Conservation (phyloP, 2,113 vertebrate species). For the Psittacus erithacus region DNA sequence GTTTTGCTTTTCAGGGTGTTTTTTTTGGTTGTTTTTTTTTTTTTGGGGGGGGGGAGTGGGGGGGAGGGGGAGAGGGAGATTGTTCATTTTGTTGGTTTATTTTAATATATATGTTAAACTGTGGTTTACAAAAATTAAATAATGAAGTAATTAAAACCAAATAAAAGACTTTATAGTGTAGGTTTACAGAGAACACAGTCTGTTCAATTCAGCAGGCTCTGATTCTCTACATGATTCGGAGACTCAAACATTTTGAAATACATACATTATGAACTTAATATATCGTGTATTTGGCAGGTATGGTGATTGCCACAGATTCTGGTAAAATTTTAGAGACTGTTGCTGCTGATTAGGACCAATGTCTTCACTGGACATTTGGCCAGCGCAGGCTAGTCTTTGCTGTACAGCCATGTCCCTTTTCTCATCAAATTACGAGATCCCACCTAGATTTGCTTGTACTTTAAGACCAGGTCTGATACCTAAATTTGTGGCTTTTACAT, state of each 20-base stretch:
- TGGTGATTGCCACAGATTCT: background rate
- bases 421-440: background rate
- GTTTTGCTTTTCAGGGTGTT: background rate
- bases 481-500: background rate
- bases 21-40: background rate
- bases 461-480: background rate
- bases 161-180: background rate
- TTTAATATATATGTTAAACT: background rate
- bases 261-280: background rate
- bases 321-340: background rate
- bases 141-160: background rate
- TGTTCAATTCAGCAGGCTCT: background rate
- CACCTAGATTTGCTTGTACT: background rate
- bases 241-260: background rate
- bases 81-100: background rate
- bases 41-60: too few relatives aligned
- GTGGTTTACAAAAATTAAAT: background rate
- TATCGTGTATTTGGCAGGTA: background rate
- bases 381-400: background rate
- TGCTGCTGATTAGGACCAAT: background rate
- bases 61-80: background rate
- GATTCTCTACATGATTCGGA: background rate
- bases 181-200: background rate
- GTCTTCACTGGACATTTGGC: background rate
- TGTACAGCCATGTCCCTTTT: background rate